Evolutionary conservation across 1,140 invertebrate genomes (phyloP).

Genomic region (Drosophila sechellia): DNA sequence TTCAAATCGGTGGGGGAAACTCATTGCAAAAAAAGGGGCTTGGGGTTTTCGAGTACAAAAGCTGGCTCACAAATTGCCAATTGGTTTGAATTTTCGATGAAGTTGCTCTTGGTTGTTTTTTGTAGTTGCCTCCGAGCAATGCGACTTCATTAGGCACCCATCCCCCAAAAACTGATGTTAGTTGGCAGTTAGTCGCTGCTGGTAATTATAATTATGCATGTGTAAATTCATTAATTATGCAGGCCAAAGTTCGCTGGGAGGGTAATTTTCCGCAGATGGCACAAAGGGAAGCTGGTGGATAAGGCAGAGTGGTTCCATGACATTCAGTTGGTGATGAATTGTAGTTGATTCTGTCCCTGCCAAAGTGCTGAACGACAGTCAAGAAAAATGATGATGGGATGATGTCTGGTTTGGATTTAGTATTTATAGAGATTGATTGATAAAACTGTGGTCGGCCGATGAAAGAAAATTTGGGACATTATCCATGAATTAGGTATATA

Average conservation of each 20-base stretch:
- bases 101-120: conserved; percentile 9
- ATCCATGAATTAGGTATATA: not conserved
- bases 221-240: conserved; percentile 50
- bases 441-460: not conserved
- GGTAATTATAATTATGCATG: conserved; percentile 54
- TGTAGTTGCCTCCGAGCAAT: conserved; percentile 22
- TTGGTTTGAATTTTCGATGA: conserved; percentile 48
- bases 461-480: not conserved
- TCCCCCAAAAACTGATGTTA: not conserved
- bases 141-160: conserved; percentile 6
- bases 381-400: not conserved
- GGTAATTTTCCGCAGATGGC: conserved; percentile 12
- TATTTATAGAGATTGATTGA: conserved; percentile 4
- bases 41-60: conserved; percentile 10
- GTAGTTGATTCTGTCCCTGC: conserved; percentile 1
- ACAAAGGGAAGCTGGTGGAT: not conserved
- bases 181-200: conserved; percentile 37
- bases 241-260: conserved; percentile 25
- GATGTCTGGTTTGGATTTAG: not conserved
- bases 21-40: conserved; percentile 11
- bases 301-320: conserved; percentile 19
- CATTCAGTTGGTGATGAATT: conserved; percentile 29
- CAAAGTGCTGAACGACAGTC: not conserved
- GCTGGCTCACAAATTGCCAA: conserved; percentile 36
- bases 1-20: conserved; percentile 19